These are phyloP conservation scores for Lepidothrix coronata DNA, from an alignment of 2,113 vertebrate species.

Conservation along the genomic window DNA sequence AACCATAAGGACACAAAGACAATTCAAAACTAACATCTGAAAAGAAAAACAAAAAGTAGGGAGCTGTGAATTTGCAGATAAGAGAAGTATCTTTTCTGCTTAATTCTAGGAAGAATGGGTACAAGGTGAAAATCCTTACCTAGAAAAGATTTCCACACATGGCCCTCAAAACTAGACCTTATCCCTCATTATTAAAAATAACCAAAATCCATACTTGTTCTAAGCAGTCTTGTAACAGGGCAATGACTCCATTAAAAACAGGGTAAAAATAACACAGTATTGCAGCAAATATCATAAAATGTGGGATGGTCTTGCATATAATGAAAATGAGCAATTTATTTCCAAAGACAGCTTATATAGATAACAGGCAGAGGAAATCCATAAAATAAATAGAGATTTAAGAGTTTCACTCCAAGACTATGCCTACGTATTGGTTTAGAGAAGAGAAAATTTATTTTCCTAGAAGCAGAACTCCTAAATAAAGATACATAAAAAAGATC, in stretches of 20 bases:
- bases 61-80: background rate
- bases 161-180: background rate
- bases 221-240: background rate
- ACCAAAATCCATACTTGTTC: background rate
- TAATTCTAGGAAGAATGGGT: background rate
- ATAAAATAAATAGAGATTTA: constrained; percentile 1
- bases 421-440: background rate
- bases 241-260: background rate
- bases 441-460: background rate
- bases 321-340: background rate
- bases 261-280: background rate
- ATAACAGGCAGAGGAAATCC: background rate
- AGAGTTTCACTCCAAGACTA: background rate
- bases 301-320: background rate
- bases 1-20: background rate
- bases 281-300: background rate
- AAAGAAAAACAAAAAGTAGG: background rate
- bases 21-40: background rate
- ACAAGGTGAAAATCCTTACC: background rate
- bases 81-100: background rate
- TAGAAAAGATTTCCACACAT: background rate
- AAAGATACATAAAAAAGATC: background rate
- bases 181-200: background rate
- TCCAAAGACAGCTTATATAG: background rate
- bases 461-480: background rate